A percentile compares a stretch with the other conserved stretches of the same genome.
phyloP scores from a whole-genome alignment of 1,140 invertebrate species.

The Penaeus chinensis region DNA sequence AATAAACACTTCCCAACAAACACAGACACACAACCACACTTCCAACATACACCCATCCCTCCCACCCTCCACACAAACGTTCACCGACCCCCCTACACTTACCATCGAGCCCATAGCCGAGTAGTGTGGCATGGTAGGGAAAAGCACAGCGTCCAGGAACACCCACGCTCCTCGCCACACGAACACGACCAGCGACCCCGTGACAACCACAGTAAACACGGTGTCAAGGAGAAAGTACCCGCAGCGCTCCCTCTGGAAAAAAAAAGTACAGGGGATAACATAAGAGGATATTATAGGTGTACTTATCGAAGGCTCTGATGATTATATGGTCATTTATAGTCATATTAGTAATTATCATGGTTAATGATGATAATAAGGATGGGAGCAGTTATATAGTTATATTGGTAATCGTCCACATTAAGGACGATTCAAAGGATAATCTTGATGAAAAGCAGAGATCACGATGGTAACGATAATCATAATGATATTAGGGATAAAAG shows the following conservation, averaged over 20 bases:
- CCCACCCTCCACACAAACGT: too few species aligned
- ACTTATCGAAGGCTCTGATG: too few species aligned
- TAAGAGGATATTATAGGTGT: too few species aligned
- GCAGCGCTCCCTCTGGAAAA: constrained; percentile 43
- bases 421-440: too few species aligned
- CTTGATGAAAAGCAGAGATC: too few species aligned
- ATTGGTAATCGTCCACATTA: not conserved
- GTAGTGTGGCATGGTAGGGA: constrained; percentile 73
- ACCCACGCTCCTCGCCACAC: constrained; percentile 89
- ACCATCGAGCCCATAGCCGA: constrained; percentile 84
- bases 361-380: too few species aligned
- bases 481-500: too few species aligned
- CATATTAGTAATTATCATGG: not conserved
- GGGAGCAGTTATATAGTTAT: not conserved
- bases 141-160: constrained; percentile 82
- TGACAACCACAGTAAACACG: constrained; percentile 84
- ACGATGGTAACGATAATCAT: too few species aligned
- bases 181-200: constrained; percentile 85
- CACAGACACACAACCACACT: too few species aligned
- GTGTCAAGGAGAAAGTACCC: constrained; percentile 81
- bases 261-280: too few species aligned
- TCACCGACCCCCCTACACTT: constrained; percentile 66
- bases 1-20: too few species aligned
- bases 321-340: not conserved
- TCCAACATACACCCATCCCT: too few species aligned